Evolutionary conservation across 2,888 invertebrate genomes (phyloP), one percentile per base, ranked within the genome.

Genomic region (Drosophila fulvimacula): DNA sequence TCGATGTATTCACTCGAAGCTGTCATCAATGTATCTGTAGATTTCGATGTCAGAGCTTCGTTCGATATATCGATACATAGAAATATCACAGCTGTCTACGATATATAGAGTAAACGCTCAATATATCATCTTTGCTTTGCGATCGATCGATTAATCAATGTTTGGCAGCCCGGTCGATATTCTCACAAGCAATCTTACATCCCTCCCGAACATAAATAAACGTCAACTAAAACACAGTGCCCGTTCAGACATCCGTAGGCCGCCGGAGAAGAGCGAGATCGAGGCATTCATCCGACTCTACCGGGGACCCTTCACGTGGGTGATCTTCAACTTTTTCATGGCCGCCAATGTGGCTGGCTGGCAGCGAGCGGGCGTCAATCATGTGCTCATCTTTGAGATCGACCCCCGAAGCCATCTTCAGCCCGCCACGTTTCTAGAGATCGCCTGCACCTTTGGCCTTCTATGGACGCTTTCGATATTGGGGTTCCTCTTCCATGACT

Each of bases 351-450:
- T 98, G 0, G 98, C 98, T 90, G 98, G 98, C 0, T 98, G 98
- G 98, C 93, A 98, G 76, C 96, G 97, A 0, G 97, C 97, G 0
- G 98, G 99, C 1, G 98, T 99, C n/a, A 99, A 99, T 93, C 98
- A 99, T 90, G 98, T 99, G 0, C 93, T 99, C 1, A 99, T 99
- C 82, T 99, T 99, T 92, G 98, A 99, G 91, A 93, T 99, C 82
- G 98, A 99, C 91, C 98, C 98, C 0, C 93, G 98, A 61, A 97
- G 98, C 91, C 98, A 98, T 91, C 93, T 97, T 0, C 96, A 96
- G 0, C 98, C 98, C 83, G 97, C 98, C 82, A 96, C 98, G 91
- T 93, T 98, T 30, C 96, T 98, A 94, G 98, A 98, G 92, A 93
- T 98, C 78, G 97, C 98, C 0, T 95, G 97, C 0, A 95, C 97